A percentile compares a stretch with the other conserved stretches of the same genome.
These are phyloP conservation scores for Thumatha senex DNA, from an alignment of 2,888 invertebrate species.

Conservation along the genomic window DNA sequence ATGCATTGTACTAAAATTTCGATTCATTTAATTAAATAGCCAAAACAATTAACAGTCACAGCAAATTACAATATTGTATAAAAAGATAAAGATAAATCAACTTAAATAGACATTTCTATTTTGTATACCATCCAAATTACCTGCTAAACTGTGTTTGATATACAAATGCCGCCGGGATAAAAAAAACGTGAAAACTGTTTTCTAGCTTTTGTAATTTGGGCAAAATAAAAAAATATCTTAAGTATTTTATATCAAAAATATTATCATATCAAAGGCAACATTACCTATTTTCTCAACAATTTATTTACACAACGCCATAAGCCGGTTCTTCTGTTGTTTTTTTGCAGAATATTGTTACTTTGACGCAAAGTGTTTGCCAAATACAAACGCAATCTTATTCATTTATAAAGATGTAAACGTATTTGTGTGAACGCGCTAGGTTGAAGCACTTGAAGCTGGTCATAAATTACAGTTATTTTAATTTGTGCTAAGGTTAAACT, in stretches of 20 bases:
- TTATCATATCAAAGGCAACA: not conserved
- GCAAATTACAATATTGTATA: too few species aligned
- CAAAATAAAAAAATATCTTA: too few species aligned
- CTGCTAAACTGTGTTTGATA: too few species aligned
- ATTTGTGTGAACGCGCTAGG: not conserved
- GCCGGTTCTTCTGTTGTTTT: not conserved
- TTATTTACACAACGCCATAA: not conserved
- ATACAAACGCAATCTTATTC: not conserved
- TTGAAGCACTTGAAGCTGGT: not conserved
- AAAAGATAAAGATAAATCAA: too few species aligned
- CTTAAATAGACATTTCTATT: too few species aligned
- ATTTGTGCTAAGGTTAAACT: slow-evolving; percentile 1
- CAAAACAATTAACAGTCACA: too few species aligned
- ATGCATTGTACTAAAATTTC: too few species aligned
- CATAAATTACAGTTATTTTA: not conserved
- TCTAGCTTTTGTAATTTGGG: too few species aligned
- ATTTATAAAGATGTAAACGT: not conserved
- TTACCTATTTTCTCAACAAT: not conserved
- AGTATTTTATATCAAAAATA: not conserved
- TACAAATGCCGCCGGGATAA: not conserved
- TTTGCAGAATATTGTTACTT: not conserved
- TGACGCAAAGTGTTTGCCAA: not conserved
- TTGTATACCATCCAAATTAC: too few species aligned
- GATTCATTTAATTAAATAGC: too few species aligned
- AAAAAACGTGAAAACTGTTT: too few species aligned